These are phyloP conservation scores for Syritta pipiens DNA, from an alignment of 2,888 invertebrate species.

Conservation along the genomic window DNA sequence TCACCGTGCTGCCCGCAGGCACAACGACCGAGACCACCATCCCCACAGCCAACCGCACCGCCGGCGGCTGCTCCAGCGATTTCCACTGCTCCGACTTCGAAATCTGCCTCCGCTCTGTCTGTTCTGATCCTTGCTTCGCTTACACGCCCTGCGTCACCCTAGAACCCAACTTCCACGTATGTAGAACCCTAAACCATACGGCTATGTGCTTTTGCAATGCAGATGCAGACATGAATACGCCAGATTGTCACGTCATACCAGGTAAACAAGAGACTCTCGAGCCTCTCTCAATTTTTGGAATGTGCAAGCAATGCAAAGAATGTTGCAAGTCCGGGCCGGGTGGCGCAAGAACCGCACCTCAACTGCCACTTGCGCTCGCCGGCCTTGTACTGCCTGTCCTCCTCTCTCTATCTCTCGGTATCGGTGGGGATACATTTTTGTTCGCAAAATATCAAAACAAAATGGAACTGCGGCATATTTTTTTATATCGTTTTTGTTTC, in stretches of 20 bases:
- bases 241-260: conserved; percentile 82
- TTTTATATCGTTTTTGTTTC: conserved; percentile 19
- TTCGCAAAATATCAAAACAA: conserved; percentile 38
- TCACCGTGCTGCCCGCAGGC: conserved; percentile 24
- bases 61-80: conserved; percentile 72
- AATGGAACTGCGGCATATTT: conserved; percentile 39
- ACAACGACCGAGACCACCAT: conserved; percentile 14
- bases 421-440: conserved; percentile 57
- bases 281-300: conserved; percentile 70
- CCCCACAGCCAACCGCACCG: conserved; percentile 48
- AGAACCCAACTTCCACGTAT: conserved; percentile 79
- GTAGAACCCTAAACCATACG: conserved; percentile 81
- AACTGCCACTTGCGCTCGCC: conserved; percentile 57
- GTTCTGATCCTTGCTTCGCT: conserved; percentile 81
- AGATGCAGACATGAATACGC: conserved; percentile 79
- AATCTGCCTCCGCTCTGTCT: conserved; percentile 80
- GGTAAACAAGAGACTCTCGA: conserved; percentile 80
- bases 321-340: conserved; percentile 47
- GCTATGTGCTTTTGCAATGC: conserved; percentile 82
- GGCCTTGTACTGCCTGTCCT: conserved; percentile 12
- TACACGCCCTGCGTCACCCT: conserved; percentile 76
- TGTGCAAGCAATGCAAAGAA: conserved; percentile 69
- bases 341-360: conserved; percentile 60
- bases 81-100: conserved; percentile 79
- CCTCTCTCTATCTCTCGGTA: conserved; percentile 38